phyloP scores from a whole-genome alignment of 2,113 vertebrate genomes.

The Maccullochella peelii region DNA sequence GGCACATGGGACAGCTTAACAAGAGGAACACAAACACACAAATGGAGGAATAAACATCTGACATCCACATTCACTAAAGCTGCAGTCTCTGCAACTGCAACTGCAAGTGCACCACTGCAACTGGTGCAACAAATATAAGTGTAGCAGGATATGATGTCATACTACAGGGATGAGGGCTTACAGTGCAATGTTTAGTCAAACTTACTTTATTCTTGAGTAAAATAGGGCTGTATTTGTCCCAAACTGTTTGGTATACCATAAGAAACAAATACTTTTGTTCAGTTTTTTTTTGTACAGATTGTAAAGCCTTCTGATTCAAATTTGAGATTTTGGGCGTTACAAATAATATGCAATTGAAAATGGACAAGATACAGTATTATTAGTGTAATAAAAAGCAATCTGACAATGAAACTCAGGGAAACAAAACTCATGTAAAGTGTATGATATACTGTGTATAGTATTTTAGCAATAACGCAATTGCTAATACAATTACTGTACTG shows the following conservation, averaged over 20 bases:
- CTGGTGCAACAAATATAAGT: not conserved
- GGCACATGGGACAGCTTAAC: constrained; percentile 48
- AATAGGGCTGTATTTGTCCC: not conserved
- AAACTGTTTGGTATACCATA: not conserved
- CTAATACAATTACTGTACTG: too few species aligned
- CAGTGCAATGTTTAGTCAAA: not conserved
- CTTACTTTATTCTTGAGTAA: not conserved
- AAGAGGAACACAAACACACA: constrained; percentile 42
- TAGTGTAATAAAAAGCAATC: not conserved
- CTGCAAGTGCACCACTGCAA: not conserved
- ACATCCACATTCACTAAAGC: constrained; percentile 13
- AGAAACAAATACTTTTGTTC: not conserved
- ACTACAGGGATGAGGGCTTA: not conserved
- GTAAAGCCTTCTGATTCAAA: not conserved
- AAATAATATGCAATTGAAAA: not conserved
- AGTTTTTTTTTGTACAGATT: not conserved
- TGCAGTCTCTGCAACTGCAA: not conserved
- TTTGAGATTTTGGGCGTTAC: not conserved
- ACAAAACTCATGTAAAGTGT: not conserved
- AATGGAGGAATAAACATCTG: not conserved
- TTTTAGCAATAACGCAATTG: not conserved
- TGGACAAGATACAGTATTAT: not conserved
- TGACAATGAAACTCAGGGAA: not conserved
- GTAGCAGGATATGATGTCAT: not conserved
- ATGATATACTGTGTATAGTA: too few species aligned